phyloP scores from a whole-genome alignment of 2,113 vertebrate species.

The Myocastor coypus region DNA sequence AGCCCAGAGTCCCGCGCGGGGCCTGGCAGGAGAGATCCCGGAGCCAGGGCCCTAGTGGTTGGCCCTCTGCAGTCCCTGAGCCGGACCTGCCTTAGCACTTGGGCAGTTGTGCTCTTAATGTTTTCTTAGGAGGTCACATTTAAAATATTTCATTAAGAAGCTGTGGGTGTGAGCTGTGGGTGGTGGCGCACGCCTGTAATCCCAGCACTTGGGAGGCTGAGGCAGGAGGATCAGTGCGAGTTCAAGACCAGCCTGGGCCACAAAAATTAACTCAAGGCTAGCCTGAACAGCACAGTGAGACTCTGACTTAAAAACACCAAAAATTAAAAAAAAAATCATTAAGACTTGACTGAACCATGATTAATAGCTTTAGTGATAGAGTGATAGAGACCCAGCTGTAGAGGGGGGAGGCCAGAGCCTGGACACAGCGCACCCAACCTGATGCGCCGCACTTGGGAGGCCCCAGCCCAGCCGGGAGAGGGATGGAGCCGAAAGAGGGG shows the following conservation, averaged over 20 bases:
- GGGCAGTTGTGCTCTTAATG: not conserved
- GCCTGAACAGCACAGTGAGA: too few species aligned
- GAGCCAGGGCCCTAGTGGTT: not conserved
- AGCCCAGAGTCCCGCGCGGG: not conserved
- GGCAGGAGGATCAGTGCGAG: too few species aligned
- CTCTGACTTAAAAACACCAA: too few species aligned
- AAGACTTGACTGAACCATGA: not conserved
- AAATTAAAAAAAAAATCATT: too few species aligned
- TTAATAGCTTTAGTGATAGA: not conserved
- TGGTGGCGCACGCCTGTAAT: too few species aligned
- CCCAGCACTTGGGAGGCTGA: too few species aligned
- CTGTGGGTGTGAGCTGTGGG: too few species aligned
- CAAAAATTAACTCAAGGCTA: too few species aligned
- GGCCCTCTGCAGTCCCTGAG: not conserved
- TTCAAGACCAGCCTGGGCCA: too few species aligned
- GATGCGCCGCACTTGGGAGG: not conserved
- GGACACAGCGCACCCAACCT: not conserved
- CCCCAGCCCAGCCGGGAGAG: not conserved
- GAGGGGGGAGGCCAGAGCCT: not conserved
- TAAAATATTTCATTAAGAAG: conserved; percentile 49
- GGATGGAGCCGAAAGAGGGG: not conserved
- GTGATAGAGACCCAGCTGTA: not conserved
- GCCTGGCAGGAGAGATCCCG: not conserved
- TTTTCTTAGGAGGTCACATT: conserved; percentile 6
- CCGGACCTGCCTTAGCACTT: not conserved